phyloP scores from a whole-genome alignment of 1,140 invertebrate species.

The Zaprionus lachaisei region DNA sequence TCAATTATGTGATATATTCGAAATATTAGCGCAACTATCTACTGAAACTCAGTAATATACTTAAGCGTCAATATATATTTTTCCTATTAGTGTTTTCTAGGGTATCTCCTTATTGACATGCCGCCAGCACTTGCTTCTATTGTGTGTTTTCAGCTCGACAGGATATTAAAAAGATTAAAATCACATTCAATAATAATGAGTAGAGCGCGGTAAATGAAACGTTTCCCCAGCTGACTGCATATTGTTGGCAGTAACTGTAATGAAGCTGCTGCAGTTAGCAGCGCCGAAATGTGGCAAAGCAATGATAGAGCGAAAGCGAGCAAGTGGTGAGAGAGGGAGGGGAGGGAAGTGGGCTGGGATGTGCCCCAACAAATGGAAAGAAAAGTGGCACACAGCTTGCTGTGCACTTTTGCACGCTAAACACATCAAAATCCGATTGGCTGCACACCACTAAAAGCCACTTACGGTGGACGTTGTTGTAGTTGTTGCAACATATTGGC shows the following conservation, averaged over 20 bases:
- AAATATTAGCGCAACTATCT: too few relatives aligned
- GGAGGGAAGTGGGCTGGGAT: neutral
- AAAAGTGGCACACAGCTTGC: slow-evolving; percentile 34
- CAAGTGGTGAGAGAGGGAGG: neutral
- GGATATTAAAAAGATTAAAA: slow-evolving; percentile 7
- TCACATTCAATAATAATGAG: neutral
- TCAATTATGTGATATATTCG: neutral
- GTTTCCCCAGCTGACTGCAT: slow-evolving; percentile 8
- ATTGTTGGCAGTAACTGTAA: slow-evolving; percentile 16
- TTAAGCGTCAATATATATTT: too few relatives aligned
- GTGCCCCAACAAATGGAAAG: slow-evolving; percentile 16
- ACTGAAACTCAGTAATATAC: too few relatives aligned
- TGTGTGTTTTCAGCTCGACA: neutral
- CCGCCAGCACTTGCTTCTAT: neutral
- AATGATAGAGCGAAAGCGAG: neutral
- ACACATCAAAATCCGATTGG: slow-evolving; percentile 71
- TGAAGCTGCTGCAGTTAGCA: slow-evolving; percentile 29
- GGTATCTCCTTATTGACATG: neutral
- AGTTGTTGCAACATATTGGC: slow-evolving; percentile 73
- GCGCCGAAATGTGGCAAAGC: slow-evolving; percentile 6
- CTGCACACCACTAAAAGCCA: slow-evolving; percentile 64
- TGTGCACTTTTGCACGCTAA: slow-evolving; percentile 51
- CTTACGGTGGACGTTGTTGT: slow-evolving; percentile 35
- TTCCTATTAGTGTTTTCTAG: neutral
- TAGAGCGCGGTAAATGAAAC: neutral